Evolutionary conservation across 2,797 vertebrate genomes (phyloP), one percentile per base, ranked within the genome.

Genomic region (Clarias fuscus): DNA sequence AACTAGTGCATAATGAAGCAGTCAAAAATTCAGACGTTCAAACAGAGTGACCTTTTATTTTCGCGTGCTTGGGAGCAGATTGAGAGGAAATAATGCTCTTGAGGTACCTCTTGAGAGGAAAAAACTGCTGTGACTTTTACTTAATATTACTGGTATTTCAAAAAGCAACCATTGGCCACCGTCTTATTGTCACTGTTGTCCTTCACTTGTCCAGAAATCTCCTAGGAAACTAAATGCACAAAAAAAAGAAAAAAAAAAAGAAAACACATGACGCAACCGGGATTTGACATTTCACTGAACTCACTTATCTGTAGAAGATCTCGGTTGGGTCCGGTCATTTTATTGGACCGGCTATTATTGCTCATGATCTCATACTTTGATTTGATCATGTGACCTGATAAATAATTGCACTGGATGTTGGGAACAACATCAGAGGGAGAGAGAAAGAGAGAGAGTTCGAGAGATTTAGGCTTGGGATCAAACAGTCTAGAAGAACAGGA

Each of bases 351-450:
- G 79, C 40, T 22, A 82, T 67, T 67, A 81, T 18, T 40, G 62
- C 62, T 30, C 15, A 56, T 68, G 43, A 53, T 53, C 48, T 82
- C 67, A 67, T 68, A 68, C 43, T 30, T 17, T 81, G 76, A 62
- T 84, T 56, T 59, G 76, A 67, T 82, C 78, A 82, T 76, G 30
- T 71, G 78, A 88, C n/a, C 82, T 79, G 85, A 76, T 61, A 37
- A 33, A 85, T 89, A 75, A 87, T 83, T 70, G 27, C 77, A 40
- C 33, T 85, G 72, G 62, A 79, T 22, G 53, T 73, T 65, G 30
- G 85, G 73, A 86, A 81, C 30, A n/a, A 87, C 85, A 87, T 85
- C 58, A 84, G 37, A 80, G 27, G 5, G 8, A 59, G 77, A 30
- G 43, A 84, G 76, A 88, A 65, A 64, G 88, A 88, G 68, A 73